These are phyloP conservation scores for Tor tambroides DNA, from an alignment of 2,113 vertebrate species.

Conservation along the genomic window DNA sequence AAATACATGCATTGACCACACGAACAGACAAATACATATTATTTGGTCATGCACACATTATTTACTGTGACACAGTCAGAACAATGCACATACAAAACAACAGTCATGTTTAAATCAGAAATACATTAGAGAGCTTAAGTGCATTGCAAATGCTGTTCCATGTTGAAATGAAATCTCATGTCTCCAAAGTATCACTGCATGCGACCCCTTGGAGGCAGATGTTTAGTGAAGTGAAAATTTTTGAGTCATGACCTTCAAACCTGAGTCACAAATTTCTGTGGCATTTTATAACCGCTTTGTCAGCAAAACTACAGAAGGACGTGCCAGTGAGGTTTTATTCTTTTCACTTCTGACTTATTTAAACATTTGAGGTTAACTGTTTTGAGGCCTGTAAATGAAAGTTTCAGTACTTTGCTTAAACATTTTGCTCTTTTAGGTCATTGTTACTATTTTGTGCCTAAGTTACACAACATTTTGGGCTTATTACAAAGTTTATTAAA, in stretches of 20 bases:
- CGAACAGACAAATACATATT: not conserved
- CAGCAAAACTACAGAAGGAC: not conserved
- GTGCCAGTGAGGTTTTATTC: no score
- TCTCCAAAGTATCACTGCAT: not conserved
- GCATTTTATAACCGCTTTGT: not conserved
- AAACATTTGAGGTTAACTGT: not conserved
- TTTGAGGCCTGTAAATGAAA: not conserved
- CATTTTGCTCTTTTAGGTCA: not conserved
- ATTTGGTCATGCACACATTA: not conserved
- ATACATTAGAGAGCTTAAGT: no score
- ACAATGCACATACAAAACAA: not conserved
- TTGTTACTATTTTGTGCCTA: not conserved
- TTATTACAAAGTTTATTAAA: not conserved
- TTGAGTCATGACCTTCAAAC: not conserved
- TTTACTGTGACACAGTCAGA: not conserved
- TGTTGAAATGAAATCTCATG: not conserved
- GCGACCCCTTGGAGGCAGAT: not conserved
- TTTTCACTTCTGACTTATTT: no score
- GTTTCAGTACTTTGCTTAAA: not conserved
- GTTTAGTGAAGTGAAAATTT: slow-evolving; percentile 27
- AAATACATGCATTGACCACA: not conserved
- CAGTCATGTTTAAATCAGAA: not conserved
- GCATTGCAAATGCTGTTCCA: not conserved
- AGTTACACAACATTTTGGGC: not conserved
- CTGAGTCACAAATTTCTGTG: not conserved